A percentile compares a stretch with the other conserved stretches of the same genome.
These are phyloP conservation scores for Enhydra lutris DNA, from an alignment of 2,113 vertebrate species.

Conservation along the genomic window DNA sequence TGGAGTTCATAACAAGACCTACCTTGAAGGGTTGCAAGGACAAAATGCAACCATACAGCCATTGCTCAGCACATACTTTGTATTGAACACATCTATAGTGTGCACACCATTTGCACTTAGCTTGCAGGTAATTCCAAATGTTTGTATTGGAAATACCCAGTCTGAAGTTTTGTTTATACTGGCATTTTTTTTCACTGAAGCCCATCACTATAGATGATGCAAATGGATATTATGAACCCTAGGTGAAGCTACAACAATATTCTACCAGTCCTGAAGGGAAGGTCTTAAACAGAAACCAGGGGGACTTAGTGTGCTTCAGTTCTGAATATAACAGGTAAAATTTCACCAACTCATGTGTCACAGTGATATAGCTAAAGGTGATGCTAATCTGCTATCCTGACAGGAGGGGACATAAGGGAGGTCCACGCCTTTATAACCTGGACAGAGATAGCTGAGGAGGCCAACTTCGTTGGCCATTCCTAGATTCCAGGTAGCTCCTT, in stretches of 20 bases:
- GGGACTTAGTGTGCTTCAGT: not conserved
- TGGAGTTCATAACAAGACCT: not conserved
- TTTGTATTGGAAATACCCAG: not conserved
- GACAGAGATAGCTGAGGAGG: not conserved
- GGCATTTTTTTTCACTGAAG: not conserved
- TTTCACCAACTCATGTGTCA: not conserved
- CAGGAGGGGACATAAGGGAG: not conserved
- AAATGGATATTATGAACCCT: not conserved
- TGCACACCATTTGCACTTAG: not conserved
- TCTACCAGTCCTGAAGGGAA: not conserved
- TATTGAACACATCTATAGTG: rapidly evolving
- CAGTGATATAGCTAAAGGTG: not conserved
- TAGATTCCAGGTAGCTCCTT: not conserved
- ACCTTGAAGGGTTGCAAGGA: not conserved
- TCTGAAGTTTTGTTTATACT: not conserved
- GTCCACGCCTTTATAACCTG: not conserved
- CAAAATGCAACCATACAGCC: not conserved
- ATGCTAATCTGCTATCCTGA: too few species aligned
- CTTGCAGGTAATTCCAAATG: too few species aligned
- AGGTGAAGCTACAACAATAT: not conserved
- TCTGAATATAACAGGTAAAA: not conserved
- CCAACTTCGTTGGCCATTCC: not conserved
- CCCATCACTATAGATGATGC: not conserved
- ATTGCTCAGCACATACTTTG: not conserved
- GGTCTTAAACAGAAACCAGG: rapidly evolving